Percentiles rank a stretch among this genome's conserved stretches.
Conservation (phyloP, 2,113 vertebrate genomes). For the Irena cyanogastra region DNA sequence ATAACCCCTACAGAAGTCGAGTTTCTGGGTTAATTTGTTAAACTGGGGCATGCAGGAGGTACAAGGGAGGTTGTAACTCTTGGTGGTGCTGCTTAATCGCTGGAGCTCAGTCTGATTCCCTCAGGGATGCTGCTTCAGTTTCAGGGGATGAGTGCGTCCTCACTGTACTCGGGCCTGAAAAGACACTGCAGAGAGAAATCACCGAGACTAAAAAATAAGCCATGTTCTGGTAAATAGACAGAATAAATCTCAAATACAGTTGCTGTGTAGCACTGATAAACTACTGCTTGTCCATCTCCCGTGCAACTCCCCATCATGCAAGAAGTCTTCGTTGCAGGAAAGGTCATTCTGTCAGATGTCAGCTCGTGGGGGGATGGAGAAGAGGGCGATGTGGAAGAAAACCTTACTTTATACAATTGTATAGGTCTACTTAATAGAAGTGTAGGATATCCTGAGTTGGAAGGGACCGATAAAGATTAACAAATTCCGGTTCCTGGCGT, state of each 20-base stretch:
- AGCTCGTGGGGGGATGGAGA: fast-evolving
- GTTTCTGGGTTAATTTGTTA: neutral
- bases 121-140: neutral
- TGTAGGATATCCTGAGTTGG: neutral
- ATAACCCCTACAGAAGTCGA: fast-evolving
- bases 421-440: neutral
- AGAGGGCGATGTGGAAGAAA: fast-evolving
- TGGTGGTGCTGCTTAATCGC: neutral
- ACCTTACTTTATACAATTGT: no score
- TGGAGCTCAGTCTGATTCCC: neutral
- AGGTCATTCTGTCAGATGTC: neutral
- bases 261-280: neutral
- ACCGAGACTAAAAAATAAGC: neutral
- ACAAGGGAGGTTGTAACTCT: neutral
- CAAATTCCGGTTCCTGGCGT: neutral
- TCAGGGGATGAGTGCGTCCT: no score
- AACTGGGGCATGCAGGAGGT: neutral
- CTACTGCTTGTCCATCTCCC: fast-evolving
- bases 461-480: fast-evolving
- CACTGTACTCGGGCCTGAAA: neutral
- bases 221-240: neutral
- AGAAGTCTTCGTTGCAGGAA: neutral
- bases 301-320: fast-evolving
- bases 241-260: neutral
- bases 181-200: neutral